A percentile compares a stretch with the other conserved stretches of the same genome.
These are phyloP conservation scores for Athetis lepigone DNA, from an alignment of 2,888 invertebrate genomes.

Conservation along the genomic window DNA sequence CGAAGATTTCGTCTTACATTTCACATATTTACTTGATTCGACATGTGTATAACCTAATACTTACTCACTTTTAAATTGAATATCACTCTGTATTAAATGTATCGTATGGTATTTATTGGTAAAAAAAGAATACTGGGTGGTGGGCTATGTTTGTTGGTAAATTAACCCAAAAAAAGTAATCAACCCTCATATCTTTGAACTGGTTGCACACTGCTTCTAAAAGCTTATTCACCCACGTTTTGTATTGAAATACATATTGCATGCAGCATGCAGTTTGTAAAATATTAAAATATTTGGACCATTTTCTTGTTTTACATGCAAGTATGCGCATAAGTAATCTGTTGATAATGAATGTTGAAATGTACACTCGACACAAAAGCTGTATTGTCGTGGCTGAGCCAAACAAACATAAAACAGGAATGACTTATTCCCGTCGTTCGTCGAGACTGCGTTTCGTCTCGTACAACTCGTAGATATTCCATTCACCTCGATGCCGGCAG, in stretches of 20 bases:
- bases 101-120: no score
- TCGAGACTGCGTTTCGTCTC: constrained; percentile 51
- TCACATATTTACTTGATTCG: neutral
- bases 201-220: neutral
- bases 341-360: constrained; percentile 81
- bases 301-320: constrained; percentile 37
- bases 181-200: constrained; percentile 18
- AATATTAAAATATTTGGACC: constrained; percentile 41
- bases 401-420: constrained; percentile 82
- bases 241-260: constrained; percentile 23
- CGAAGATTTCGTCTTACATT: constrained; percentile 32
- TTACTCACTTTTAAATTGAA: neutral
- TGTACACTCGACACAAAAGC: constrained; percentile 80
- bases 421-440: constrained; percentile 73
- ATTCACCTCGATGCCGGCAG: constrained; percentile 50
- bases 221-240: constrained; percentile 5
- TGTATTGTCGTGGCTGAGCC: constrained; percentile 75
- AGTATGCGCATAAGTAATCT: constrained; percentile 73
- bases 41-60: constrained; percentile 6
- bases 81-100: neutral
- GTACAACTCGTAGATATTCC: constrained; percentile 47
- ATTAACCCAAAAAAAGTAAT: constrained; percentile 1
- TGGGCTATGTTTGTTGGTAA: neutral
- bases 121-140: neutral
- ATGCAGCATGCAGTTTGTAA: constrained; percentile 25